phyloP scores from a whole-genome alignment of 2,888 invertebrate species.

The Himalopsyche japonica region DNA sequence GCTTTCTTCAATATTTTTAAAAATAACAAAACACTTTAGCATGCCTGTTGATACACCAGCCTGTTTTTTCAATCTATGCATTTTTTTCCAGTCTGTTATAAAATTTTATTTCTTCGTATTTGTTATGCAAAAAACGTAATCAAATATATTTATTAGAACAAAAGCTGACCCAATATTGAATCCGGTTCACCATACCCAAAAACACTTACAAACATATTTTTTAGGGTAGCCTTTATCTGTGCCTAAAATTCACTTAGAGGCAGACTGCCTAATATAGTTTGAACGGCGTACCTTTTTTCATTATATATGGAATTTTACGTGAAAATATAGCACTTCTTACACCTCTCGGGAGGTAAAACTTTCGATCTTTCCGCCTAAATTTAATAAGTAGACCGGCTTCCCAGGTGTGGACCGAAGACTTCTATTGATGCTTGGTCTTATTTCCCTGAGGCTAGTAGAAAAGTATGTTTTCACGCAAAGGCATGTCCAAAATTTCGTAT shows the following conservation, averaged over 20 bases:
- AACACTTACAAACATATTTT: not conserved
- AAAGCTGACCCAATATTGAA: not conserved
- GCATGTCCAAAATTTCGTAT: not conserved
- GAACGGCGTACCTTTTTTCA: not conserved
- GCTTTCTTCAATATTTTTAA: no score
- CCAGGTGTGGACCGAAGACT: not conserved
- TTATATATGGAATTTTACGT: not conserved
- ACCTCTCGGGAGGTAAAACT: not conserved
- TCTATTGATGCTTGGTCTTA: not conserved
- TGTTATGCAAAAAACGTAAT: no score
- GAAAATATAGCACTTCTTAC: not conserved
- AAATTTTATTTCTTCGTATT: no score
- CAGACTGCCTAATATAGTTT: not conserved
- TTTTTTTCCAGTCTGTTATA: no score
- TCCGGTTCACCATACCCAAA: not conserved
- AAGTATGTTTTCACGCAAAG: not conserved
- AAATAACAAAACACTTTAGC: no score
- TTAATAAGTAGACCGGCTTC: not conserved
- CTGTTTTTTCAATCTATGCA: no score
- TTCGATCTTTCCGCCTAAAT: not conserved
- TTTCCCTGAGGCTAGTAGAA: not conserved
- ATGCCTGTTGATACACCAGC: no score
- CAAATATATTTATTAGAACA: not conserved
- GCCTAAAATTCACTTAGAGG: not conserved
- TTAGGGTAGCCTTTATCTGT: not conserved